These are phyloP conservation scores for Eucera pruinosa DNA, from an alignment of 2,888 invertebrate species.

Conservation along the genomic window DNA sequence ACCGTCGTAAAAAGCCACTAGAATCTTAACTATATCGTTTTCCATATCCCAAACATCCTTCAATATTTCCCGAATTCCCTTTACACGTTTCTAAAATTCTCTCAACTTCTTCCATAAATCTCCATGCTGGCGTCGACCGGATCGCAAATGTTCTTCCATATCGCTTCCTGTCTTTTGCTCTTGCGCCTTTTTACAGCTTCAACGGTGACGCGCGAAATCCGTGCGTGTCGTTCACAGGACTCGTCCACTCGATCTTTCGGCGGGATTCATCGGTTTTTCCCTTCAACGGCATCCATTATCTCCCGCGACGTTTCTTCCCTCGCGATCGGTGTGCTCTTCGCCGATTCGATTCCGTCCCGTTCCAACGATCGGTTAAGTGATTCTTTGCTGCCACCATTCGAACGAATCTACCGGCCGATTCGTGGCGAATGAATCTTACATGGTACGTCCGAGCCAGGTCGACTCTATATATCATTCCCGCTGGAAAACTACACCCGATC, in stretches of 20 bases:
- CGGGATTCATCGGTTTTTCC: slow-evolving; percentile 31
- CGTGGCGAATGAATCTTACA: slow-evolving; percentile 69
- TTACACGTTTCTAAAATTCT: no score
- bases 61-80: no score
- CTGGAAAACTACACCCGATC: slow-evolving; percentile 61
- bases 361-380: slow-evolving; percentile 41
- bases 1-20: no score
- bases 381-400: neutral
- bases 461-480: slow-evolving; percentile 62
- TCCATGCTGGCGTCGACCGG: no score
- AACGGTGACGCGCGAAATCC: slow-evolving; percentile 20
- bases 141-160: neutral
- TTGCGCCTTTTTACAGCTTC: slow-evolving; percentile 3
- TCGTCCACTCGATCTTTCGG: slow-evolving; percentile 26
- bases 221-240: slow-evolving; percentile 1
- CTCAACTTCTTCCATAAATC: no score
- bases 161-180: no score
- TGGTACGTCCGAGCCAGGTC: slow-evolving; percentile 55
- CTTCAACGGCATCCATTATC: slow-evolving; percentile 68
- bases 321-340: neutral
- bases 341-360: slow-evolving; percentile 29
- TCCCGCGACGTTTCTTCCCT: slow-evolving; percentile 20
- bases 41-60: no score
- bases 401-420: slow-evolving; percentile 10
- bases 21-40: no score